These are phyloP conservation scores for Podargus strigoides DNA, from an alignment of 2,797 vertebrate genomes.

Conservation along the genomic window DNA sequence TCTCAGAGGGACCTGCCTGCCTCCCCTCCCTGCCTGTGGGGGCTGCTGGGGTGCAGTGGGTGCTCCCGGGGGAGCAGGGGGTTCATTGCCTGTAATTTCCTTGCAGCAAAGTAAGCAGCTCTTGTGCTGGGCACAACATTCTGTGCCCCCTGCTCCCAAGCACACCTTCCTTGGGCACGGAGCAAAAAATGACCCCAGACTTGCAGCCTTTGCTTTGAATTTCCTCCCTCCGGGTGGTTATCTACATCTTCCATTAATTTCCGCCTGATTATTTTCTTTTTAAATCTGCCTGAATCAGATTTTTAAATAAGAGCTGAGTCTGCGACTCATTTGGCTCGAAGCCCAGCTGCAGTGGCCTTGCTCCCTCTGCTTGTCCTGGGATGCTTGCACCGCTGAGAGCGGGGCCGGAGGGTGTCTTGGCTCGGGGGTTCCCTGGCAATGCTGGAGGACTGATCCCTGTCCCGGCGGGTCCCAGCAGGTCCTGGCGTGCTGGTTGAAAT, in stretches of 20 bases:
- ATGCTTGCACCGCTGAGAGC: not conserved
- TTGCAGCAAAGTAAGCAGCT: too few species aligned
- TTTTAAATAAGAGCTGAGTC: not conserved
- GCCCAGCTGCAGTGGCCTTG: not conserved
- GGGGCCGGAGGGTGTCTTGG: not conserved
- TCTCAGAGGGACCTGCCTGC: not conserved
- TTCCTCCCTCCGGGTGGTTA: not conserved
- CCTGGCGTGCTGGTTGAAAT: not conserved
- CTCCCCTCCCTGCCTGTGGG: rapidly evolving
- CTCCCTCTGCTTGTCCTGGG: not conserved
- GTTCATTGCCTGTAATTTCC: not conserved
- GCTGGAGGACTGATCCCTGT: not conserved
- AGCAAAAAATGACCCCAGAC: too few species aligned
- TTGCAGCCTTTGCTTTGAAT: not conserved
- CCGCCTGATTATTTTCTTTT: too few species aligned
- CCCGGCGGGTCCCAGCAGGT: not conserved
- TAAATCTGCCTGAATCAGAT: not conserved
- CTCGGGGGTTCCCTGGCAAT: not conserved
- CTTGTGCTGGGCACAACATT: not conserved
- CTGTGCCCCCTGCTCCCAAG: not conserved
- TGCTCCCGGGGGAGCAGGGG: not conserved
- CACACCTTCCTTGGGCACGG: not conserved
- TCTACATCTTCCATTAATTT: not conserved
- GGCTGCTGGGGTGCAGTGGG: not conserved
- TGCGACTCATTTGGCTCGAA: not conserved